Base-by-base conservation (phyloP, 2,797 vertebrate species). In the Brachyrhaphis roseni region DNA sequence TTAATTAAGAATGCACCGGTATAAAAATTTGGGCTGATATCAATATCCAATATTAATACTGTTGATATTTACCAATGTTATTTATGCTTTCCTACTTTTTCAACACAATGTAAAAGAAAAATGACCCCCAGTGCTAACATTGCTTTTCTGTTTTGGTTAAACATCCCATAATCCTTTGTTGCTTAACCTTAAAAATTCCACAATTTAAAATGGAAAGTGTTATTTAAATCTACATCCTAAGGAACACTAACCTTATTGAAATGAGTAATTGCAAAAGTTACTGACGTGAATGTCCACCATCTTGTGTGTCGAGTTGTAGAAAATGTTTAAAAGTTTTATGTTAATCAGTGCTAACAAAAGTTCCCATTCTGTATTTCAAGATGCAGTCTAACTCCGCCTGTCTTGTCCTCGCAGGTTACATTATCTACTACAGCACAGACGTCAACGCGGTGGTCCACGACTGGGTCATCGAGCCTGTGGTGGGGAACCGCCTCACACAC, bases 371-470 rank as follows among this genome's bases (percentile, higher is more conserved):
- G 3, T 11, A 10, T 39, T 66, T 66, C 10, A 41, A 68, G 36
- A 13, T 68, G 36, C 39, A 1, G 31, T 7, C 31, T 34, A 18
- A 23, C 39, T 7, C 18, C 23, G 41, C 41, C n/a, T 43, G 26
- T 47, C n/a, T 13, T 34, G 16, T 41, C 26, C 26, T 68, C 53
- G 0, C 26, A 99, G 98, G 98, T 5, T 99, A 99, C 83, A 99
- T 99, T 79, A 99, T 99, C 91, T 99, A 99, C 95, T 99, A 99
- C 94, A 99, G 97, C 39, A 99, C 98, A 0, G 98, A 99, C 36
- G 97, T 98, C 62, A 98, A 98, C 0, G 98, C 98, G 0, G 98
- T 98, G 93, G 97, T 98, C 74, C 98, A 99, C 0, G 98, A 99
- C 85, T 99, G 98, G 98, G 98, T 99, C 1, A 97, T 99, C 13